A percentile compares a stretch with the other conserved stretches of the same genome.
These are phyloP conservation scores for Guaruba guarouba DNA, from an alignment of 2,113 vertebrate species.

Conservation along the genomic window DNA sequence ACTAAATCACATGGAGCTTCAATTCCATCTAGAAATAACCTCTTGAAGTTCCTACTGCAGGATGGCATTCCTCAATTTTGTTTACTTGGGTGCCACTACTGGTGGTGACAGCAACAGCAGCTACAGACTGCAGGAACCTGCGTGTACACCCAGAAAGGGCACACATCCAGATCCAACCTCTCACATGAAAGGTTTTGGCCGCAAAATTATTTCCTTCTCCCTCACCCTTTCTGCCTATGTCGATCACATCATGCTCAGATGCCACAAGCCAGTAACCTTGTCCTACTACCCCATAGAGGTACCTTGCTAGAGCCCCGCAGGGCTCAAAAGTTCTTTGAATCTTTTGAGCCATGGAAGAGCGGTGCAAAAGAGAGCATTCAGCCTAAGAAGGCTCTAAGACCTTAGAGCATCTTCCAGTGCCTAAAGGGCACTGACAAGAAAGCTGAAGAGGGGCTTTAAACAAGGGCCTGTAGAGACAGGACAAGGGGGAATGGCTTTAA, in stretches of 20 bases:
- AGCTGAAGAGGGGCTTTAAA: neutral
- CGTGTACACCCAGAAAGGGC: neutral
- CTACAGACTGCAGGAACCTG: conserved; percentile 1
- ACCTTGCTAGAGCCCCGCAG: neutral
- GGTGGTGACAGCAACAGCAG: conserved; percentile 29
- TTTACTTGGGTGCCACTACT: conserved; percentile 40
- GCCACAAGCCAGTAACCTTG: neutral
- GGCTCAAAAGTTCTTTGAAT: neutral
- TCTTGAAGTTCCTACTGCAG: neutral
- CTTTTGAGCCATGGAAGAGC: neutral
- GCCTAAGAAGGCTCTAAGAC: neutral
- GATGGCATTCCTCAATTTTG: neutral
- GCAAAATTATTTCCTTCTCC: neutral
- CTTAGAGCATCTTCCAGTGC: neutral
- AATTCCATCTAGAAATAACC: conserved; percentile 5
- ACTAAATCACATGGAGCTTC: neutral
- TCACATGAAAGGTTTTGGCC: neutral
- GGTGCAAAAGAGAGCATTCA: neutral
- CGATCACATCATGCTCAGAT: neutral
- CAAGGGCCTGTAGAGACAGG: neutral
- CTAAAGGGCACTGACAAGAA: neutral
- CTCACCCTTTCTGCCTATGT: neutral
- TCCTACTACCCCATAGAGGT: neutral
- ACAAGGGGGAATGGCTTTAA: neutral
- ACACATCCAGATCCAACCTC: neutral